Base-by-base conservation (phyloP, 92 coral and sea anemone species). In the Siderastrea siderea region DNA sequence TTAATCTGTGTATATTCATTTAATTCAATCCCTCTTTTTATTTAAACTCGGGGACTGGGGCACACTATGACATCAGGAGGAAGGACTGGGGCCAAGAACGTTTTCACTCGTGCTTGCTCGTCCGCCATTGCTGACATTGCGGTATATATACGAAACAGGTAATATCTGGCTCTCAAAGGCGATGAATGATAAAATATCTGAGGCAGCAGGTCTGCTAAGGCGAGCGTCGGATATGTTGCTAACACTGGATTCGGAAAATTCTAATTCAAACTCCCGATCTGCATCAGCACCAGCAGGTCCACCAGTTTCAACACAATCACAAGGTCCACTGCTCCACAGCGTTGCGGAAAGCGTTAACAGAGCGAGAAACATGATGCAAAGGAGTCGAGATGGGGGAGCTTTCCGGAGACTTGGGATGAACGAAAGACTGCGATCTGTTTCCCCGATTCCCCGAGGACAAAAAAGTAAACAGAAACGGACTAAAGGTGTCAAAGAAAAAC, bases 311-410 rank as follows among this genome's bases (percentile, higher is more conserved):
- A 26, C 38, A 26, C 38, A 26, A 26, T 26, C 38, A 26, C 38
- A 26, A 26, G 38, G 38, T 26, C 38, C 38, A 26, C 38, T 26
- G 38, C 38, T 26, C 38, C 38, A 26, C 38, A 26, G 38, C 38
- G 38, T 26, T 26, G 38, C 69, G 51, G 75, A 71, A 71, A 71
- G 75, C 51, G 68, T 81, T 57, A 55, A 1, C 49, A 54, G 77
- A 55, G 77, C 76, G 50, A 10, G 77, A 82, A 82, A 69, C 67
- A 68, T 82, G 68, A 60, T 82, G 66, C 63, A 73, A 66, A 60
- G 53, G 49, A 82, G 86, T 73, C 61, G 44, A 63, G 47, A 71
- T 44, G 86, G 86, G 50, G 86, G 86, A 73, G 59, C 75, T 49
- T 82, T 53, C 68, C 44, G 66, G 68, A 82, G 76, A 68, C 86